These are phyloP conservation scores for Crotalus helleri DNA, from an alignment of 2,113 vertebrate species.

Conservation along the genomic window DNA sequence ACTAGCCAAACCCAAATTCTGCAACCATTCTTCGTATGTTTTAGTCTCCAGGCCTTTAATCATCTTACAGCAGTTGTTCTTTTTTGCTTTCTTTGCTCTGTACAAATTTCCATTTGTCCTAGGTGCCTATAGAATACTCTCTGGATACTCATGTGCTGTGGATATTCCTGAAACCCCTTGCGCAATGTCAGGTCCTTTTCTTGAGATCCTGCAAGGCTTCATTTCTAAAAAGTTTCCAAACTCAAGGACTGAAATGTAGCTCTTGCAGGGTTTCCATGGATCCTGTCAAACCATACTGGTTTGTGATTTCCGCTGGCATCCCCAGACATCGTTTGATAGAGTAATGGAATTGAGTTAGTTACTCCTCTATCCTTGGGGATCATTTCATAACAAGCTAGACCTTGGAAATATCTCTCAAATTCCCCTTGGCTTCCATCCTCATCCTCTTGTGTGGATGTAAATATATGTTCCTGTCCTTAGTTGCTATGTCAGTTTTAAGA, in stretches of 20 bases:
- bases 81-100: background rate
- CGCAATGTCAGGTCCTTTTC: background rate
- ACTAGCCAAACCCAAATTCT: background rate
- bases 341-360: slow-evolving; percentile 26
- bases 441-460: background rate
- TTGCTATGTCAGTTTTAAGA: slow-evolving; percentile 22
- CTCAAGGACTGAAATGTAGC: slow-evolving; percentile 7
- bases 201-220: background rate
- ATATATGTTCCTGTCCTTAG: slow-evolving; percentile 11
- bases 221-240: background rate
- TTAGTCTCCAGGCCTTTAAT: background rate
- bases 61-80: background rate
- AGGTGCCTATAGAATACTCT: background rate
- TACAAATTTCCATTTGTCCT: background rate
- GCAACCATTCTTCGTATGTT: background rate
- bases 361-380: slow-evolving; percentile 26
- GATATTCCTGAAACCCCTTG: background rate
- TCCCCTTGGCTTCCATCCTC: background rate
- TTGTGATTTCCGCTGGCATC: slow-evolving; percentile 24
- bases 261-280: slow-evolving; percentile 3
- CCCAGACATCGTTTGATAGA: slow-evolving; percentile 1
- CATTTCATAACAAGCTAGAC: slow-evolving; percentile 4
- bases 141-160: background rate
- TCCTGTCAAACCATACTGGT: slow-evolving; percentile 13
- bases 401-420: slow-evolving; percentile 5